phyloP scores from a whole-genome alignment of 1,140 invertebrate genomes.

The Trichogramma pretiosum region DNA sequence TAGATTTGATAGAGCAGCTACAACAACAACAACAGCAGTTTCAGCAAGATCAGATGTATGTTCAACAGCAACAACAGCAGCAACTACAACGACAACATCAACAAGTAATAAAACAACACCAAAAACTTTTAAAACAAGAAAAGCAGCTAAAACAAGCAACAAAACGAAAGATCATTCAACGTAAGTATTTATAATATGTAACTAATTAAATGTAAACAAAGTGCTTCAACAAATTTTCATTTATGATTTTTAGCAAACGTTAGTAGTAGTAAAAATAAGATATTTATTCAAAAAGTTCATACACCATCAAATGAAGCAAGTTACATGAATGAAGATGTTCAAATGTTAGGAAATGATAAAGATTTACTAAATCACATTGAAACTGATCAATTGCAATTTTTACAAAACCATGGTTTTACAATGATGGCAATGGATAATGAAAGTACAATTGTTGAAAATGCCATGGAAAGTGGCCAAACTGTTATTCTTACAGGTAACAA shows the following conservation, averaged over 20 bases:
- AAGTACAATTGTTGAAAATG: constrained; percentile 62
- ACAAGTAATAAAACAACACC: no score
- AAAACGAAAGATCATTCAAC: constrained; percentile 26
- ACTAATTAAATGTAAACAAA: neutral
- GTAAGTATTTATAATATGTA: constrained; percentile 15
- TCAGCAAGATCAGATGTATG: no score
- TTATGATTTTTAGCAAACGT: no score
- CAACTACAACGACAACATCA: no score
- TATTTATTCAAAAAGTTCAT: constrained; percentile 37
- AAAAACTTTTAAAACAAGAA: no score
- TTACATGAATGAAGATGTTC: constrained; percentile 32
- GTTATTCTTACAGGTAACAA: constrained; percentile 62
- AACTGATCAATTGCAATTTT: constrained; percentile 52
- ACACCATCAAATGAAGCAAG: constrained; percentile 29
- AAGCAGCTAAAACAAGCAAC: no score
- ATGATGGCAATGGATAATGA: constrained; percentile 64
- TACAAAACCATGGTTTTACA: constrained; percentile 72
- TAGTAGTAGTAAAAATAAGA: constrained; percentile 31
- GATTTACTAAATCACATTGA: no score
- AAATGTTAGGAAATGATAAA: constrained; percentile 24
- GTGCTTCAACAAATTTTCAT: neutral
- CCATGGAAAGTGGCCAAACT: constrained; percentile 70
- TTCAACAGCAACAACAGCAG: no score
- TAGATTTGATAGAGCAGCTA: constrained; percentile 22
- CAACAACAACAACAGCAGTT: no score